Percentiles rank a stretch among this genome's conserved stretches.
These are phyloP conservation scores for Perca schrenkii DNA, from an alignment of 2,113 vertebrate species.

Conservation along the genomic window DNA sequence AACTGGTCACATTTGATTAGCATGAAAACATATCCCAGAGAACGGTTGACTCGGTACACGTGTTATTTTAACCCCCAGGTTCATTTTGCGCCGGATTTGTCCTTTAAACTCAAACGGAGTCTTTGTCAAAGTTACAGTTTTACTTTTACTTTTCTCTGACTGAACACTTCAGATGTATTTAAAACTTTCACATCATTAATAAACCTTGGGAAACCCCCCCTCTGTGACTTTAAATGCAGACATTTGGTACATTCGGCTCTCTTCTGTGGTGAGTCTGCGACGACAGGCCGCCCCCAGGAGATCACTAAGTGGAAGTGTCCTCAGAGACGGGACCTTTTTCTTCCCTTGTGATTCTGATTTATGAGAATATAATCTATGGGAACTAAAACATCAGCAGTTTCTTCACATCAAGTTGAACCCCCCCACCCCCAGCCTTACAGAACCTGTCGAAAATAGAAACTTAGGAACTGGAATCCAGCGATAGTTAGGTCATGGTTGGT, in stretches of 20 bases:
- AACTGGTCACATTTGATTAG: too few relatives aligned
- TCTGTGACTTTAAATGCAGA: slow-evolving; percentile 29
- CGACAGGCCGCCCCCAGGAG: slow-evolving; percentile 37
- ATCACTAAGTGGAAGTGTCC: background rate
- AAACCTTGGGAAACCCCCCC: slow-evolving; percentile 14
- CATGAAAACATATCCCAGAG: too few relatives aligned
- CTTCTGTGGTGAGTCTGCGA: slow-evolving; percentile 40
- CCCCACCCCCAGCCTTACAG: background rate
- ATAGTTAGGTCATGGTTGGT: background rate
- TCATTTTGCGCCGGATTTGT: too few relatives aligned
- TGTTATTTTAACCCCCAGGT: too few relatives aligned
- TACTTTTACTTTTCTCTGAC: background rate
- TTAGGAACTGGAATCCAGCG: background rate
- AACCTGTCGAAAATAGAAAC: background rate
- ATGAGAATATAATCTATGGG: slow-evolving; percentile 64
- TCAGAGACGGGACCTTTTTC: background rate
- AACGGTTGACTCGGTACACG: too few relatives aligned
- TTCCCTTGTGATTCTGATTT: slow-evolving; percentile 38
- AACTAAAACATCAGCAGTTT: slow-evolving; percentile 62
- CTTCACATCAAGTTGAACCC: slow-evolving; percentile 16
- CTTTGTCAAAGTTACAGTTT: slow-evolving; percentile 1
- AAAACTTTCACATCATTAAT: slow-evolving; percentile 18
- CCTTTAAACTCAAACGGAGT: background rate
- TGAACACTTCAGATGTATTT: background rate
- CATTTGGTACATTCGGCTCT: background rate